Conservation (phyloP, 2,888 invertebrate genomes). For the Xiphydria camelus region DNA sequence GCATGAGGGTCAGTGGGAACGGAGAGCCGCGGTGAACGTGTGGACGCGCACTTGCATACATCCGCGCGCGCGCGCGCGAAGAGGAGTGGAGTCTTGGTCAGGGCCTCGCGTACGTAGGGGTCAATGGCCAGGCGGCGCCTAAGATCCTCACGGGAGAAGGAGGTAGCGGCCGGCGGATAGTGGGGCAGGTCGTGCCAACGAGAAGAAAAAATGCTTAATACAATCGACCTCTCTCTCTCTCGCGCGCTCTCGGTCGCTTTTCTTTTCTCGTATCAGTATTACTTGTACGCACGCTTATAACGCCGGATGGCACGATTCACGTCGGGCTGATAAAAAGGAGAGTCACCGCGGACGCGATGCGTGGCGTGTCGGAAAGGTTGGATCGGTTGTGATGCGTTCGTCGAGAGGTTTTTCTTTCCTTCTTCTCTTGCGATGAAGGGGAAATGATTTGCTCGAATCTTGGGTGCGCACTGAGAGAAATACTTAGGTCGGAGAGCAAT, state of each 20-base stretch:
- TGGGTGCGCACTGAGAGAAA: too few relatives aligned
- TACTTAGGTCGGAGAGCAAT: too few relatives aligned
- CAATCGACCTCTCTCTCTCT: slow-evolving; percentile 25
- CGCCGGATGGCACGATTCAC: too few relatives aligned
- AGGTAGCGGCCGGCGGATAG: slow-evolving; percentile 33
- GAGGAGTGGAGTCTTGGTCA: slow-evolving; percentile 31
- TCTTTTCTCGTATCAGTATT: background rate
- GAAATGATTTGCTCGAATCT: too few relatives aligned
- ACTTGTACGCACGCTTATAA: too few relatives aligned
- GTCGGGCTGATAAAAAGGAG: too few relatives aligned
- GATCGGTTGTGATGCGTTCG: too few relatives aligned
- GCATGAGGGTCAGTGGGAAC: slow-evolving; percentile 1
- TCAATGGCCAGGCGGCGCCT: slow-evolving; percentile 57
- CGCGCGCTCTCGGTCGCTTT: background rate
- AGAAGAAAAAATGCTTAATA: slow-evolving; percentile 25
- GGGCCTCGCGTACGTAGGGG: slow-evolving; percentile 39
- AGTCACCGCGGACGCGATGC: too few relatives aligned
- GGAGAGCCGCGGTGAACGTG: slow-evolving; percentile 4
- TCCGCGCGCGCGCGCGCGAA: background rate
- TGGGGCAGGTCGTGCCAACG: slow-evolving; percentile 53
- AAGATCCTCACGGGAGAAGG: slow-evolving; percentile 37
- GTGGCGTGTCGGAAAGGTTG: too few relatives aligned
- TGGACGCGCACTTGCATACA: background rate
- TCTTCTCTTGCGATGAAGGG: too few relatives aligned
- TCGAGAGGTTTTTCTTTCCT: too few relatives aligned